Conservation (phyloP, 2,113 vertebrate genomes). For the Romanogobio albipinnatus region DNA sequence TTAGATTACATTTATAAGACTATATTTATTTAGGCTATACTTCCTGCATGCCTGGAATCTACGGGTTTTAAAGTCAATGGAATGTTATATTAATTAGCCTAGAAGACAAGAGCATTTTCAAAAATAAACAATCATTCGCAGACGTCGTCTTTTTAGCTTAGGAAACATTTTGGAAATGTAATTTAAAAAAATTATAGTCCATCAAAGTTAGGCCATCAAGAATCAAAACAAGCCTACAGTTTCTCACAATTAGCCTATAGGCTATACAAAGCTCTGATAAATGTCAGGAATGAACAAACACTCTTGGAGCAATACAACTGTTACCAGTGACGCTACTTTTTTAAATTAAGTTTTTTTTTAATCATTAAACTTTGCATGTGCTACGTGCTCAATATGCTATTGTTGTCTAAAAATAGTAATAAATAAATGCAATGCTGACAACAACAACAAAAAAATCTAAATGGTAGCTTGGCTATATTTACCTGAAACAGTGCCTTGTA, state of each 20-base stretch:
- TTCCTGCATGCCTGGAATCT: neutral
- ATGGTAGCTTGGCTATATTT: conserved; percentile 34
- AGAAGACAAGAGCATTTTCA: neutral
- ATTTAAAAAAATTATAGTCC: neutral
- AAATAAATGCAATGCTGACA: neutral
- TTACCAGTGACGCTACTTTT: neutral
- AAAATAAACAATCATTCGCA: neutral
- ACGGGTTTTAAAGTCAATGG: neutral
- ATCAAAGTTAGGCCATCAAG: neutral
- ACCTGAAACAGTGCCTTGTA: conserved; percentile 15
- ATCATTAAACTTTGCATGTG: neutral
- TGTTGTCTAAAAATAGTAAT: neutral
- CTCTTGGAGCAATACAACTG: neutral
- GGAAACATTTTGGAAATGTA: neutral
- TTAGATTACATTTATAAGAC: neutral
- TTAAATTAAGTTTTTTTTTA: neutral
- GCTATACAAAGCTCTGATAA: neutral
- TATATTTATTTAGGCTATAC: neutral
- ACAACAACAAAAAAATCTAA: neutral
- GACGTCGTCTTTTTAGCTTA: neutral
- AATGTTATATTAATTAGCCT: neutral
- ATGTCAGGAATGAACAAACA: neutral
- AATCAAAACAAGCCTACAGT: neutral
- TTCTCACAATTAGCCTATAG: neutral
- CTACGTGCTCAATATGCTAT: neutral